phyloP scores from a whole-genome alignment of 2,888 invertebrate species.

The Rhagophthalmus giganteus region DNA sequence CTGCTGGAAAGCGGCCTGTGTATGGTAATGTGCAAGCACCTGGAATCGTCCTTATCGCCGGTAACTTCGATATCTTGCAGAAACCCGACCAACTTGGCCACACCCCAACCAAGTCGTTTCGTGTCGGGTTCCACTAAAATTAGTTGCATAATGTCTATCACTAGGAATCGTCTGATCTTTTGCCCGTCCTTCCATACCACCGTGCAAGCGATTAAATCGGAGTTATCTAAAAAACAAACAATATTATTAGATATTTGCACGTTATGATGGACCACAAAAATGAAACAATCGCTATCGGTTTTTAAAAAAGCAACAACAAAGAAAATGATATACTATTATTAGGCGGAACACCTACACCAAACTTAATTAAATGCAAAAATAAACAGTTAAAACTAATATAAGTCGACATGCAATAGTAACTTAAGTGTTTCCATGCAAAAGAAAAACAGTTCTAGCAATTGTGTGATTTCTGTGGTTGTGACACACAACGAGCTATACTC shows the following conservation, averaged over 20 bases:
- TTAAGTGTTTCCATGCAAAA: too few species aligned
- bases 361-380: too few species aligned
- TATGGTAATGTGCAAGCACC: constrained; percentile 91
- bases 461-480: constrained; percentile 47
- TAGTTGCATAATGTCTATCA: constrained; percentile 92
- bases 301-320: too few species aligned
- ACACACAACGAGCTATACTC: constrained; percentile 69
- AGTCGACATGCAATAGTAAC: too few species aligned
- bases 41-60: constrained; percentile 95
- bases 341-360: too few species aligned
- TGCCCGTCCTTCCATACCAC: constrained; percentile 88
- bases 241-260: constrained; percentile 29
- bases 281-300: constrained; percentile 43
- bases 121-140: constrained; percentile 97
- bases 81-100: constrained; percentile 94
- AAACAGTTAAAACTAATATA: too few species aligned
- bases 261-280: constrained; percentile 37
- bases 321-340: too few species aligned
- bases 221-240: constrained; percentile 76
- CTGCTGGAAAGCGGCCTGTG: constrained; percentile 73
- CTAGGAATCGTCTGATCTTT: constrained; percentile 90
- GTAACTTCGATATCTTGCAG: constrained; percentile 93
- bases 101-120: constrained; percentile 94
- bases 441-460: constrained; percentile 42
- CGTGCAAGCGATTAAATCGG: constrained; percentile 95